A percentile compares a stretch with the other conserved stretches of the same genome.
These are phyloP conservation scores for Zalophus californianus DNA, from an alignment of 2,797 vertebrate species.

Conservation along the genomic window DNA sequence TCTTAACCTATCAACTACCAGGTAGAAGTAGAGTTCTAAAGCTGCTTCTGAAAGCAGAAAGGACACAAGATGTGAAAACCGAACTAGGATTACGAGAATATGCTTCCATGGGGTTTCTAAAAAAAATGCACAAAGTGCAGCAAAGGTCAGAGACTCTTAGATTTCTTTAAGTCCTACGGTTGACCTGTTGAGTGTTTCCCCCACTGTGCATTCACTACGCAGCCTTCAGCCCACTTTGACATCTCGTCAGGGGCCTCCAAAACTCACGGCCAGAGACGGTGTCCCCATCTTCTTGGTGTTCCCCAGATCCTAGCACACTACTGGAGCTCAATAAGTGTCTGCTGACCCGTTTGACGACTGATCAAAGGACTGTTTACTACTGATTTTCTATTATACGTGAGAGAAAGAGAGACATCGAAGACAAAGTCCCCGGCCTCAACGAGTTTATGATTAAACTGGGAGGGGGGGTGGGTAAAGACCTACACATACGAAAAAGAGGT, in stretches of 20 bases:
- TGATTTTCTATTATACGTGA: background rate
- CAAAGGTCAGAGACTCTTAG: background rate
- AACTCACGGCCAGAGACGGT: background rate
- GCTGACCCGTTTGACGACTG: background rate
- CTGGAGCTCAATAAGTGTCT: background rate
- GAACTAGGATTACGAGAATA: background rate
- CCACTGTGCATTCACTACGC: background rate
- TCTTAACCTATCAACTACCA: constrained; percentile 43
- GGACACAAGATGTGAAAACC: background rate
- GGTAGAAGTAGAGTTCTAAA: background rate
- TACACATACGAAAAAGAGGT: background rate
- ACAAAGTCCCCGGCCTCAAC: background rate
- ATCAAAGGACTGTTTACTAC: background rate
- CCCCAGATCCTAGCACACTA: background rate
- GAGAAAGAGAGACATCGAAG: background rate
- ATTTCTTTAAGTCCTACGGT: background rate
- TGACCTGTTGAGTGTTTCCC: background rate
- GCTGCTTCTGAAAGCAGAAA: background rate
- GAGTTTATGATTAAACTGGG: background rate
- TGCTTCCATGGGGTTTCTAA: background rate
- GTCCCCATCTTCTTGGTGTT: background rate
- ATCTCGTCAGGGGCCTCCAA: background rate
- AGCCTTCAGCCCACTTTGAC: background rate
- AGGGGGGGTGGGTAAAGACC: background rate
- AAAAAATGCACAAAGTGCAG: background rate